These are phyloP conservation scores for Tragelaphus imberbis DNA, from an alignment of 2,113 vertebrate species.

Conservation along the genomic window DNA sequence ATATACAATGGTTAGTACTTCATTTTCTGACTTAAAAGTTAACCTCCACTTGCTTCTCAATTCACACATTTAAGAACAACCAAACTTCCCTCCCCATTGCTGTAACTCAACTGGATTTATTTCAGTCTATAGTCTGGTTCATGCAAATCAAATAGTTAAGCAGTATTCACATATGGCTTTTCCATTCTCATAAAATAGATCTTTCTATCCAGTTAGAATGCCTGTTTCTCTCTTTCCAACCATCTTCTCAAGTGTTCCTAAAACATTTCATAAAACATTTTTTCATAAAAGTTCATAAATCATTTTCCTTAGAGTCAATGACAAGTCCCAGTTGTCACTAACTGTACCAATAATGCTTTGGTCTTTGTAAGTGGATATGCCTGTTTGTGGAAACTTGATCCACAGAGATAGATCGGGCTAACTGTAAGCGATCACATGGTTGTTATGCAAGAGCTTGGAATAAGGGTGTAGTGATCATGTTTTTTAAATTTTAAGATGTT, in stretches of 20 bases:
- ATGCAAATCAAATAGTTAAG: background rate
- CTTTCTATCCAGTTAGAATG: background rate
- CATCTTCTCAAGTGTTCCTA: background rate
- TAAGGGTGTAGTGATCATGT: background rate
- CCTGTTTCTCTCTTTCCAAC: background rate
- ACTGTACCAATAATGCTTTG: background rate
- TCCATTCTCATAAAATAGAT: background rate
- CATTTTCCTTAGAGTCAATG: background rate
- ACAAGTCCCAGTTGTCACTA: background rate
- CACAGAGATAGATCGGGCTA: background rate
- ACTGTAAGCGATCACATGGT: background rate
- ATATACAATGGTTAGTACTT: background rate
- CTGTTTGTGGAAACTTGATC: background rate
- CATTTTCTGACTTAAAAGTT: background rate
- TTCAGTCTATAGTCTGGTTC: background rate
- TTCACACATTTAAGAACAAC: background rate
- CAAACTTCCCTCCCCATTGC: background rate
- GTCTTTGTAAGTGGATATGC: background rate
- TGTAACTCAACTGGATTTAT: background rate
- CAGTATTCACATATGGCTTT: background rate
- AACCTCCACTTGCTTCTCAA: background rate
- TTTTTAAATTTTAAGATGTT: background rate
- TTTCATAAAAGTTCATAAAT: background rate
- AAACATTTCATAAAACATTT: background rate
- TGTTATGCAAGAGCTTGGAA: background rate